Conservation (phyloP, 2,797 vertebrate species). For the Thaleichthys pacificus region DNA sequence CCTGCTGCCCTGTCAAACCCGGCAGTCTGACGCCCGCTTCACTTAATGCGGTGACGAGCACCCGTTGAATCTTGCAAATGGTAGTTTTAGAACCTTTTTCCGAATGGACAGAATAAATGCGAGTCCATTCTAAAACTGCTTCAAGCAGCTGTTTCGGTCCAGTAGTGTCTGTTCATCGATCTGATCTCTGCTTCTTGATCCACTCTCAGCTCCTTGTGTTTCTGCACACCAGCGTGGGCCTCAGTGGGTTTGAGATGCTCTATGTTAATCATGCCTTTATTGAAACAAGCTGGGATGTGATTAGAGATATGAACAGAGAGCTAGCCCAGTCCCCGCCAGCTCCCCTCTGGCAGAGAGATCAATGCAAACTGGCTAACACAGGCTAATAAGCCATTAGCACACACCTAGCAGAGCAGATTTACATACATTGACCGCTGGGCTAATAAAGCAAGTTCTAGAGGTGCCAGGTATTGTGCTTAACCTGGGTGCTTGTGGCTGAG, state of each 20-base stretch:
- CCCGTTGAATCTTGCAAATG: no score
- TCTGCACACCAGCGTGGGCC: neutral
- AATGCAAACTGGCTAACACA: conserved; percentile 78
- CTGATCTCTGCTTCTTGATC: no score
- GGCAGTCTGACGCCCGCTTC: no score
- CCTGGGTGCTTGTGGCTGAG: conserved; percentile 34
- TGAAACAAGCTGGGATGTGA: conserved; percentile 76
- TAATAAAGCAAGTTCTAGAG: conserved; percentile 69
- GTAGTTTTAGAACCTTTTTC: no score
- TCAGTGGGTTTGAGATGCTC: conserved; percentile 65
- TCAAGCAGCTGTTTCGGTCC: no score
- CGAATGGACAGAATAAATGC: no score
- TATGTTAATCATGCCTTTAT: conserved; percentile 78
- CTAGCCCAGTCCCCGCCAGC: conserved; percentile 52
- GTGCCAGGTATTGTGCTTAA: conserved; percentile 65
- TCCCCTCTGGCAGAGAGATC: conserved; percentile 72
- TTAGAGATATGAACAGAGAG: conserved; percentile 66
- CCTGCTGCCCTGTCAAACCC: neutral
- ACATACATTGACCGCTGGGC: conserved; percentile 70
- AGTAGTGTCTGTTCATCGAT: no score
- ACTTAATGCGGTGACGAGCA: no score
- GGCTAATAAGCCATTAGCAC: conserved; percentile 77
- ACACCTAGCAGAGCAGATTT: conserved; percentile 74
- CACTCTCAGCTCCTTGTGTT: conserved; percentile 1
- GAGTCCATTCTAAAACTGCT: no score